These are phyloP conservation scores for Anastrepha obliqua DNA, from an alignment of 1,140 invertebrate genomes.

Conservation along the genomic window DNA sequence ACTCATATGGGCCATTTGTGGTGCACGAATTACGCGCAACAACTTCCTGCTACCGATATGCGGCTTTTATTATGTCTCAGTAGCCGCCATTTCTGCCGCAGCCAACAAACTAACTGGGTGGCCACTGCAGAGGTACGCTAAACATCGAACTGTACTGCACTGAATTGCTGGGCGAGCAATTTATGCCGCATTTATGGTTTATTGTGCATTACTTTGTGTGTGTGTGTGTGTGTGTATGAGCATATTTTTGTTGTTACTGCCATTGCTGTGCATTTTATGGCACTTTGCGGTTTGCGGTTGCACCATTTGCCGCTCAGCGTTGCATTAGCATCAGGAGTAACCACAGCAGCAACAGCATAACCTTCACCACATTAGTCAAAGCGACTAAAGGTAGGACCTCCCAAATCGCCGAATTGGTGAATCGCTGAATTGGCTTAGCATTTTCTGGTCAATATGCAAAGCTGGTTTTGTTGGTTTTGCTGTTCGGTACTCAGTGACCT, in stretches of 20 bases:
- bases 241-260: neutral
- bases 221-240: too few species aligned
- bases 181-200: slow-evolving; percentile 51
- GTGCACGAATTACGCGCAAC: slow-evolving; percentile 44
- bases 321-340: neutral
- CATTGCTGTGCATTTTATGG: slow-evolving; percentile 29
- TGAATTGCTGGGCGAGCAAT: slow-evolving; percentile 18
- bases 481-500: neutral
- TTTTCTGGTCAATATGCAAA: slow-evolving; percentile 1
- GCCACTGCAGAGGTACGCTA: neutral
- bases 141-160: slow-evolving; percentile 1
- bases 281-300: slow-evolving; percentile 43
- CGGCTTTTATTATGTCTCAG: neutral
- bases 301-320: neutral
- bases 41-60: slow-evolving; percentile 35
- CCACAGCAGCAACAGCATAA: neutral
- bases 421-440: neutral
- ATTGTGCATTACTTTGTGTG: slow-evolving; percentile 10
- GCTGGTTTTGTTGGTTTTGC: neutral
- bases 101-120: slow-evolving; percentile 14
- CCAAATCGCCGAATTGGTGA: neutral
- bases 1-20: slow-evolving; percentile 10
- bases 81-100: neutral
- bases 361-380: neutral
- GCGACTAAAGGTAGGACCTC: neutral